phyloP scores from a whole-genome alignment of 2,113 vertebrate species.

The Nibea albiflora region DNA sequence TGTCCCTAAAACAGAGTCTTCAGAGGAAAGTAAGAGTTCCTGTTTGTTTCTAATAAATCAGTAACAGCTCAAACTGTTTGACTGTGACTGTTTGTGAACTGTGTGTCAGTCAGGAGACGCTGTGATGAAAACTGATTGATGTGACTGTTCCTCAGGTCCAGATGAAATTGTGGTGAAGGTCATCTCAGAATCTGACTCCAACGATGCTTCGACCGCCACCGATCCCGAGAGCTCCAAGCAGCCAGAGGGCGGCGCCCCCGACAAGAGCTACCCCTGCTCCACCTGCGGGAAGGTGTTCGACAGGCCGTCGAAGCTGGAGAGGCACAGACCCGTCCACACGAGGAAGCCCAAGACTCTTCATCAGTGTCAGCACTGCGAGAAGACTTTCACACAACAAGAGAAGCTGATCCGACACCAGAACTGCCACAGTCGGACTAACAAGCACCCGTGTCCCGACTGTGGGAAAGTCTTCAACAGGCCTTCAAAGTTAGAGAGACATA shows the following conservation, averaged over 20 bases:
- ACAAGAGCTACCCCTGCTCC: conserved; percentile 63
- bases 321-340: conserved; percentile 63
- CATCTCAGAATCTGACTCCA: conserved; percentile 53
- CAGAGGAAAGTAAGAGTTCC: conserved; percentile 65
- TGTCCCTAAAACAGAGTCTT: conserved; percentile 62
- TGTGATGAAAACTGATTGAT: not conserved
- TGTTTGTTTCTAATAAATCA: not conserved
- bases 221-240: conserved; percentile 19
- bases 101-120: no score
- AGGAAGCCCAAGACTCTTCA: conserved; percentile 56
- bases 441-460: conserved; percentile 76
- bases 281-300: conserved; percentile 72
- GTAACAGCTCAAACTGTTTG: not conserved
- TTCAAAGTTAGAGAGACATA: conserved; percentile 71
- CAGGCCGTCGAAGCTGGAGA: conserved; percentile 67
- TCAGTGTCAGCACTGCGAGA: conserved; percentile 64
- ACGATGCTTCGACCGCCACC: not conserved
- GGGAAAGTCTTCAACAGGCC: conserved; percentile 77
- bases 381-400: conserved; percentile 68
- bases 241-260: conserved; percentile 4
- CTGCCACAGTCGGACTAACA: conserved; percentile 68
- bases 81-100: no score
- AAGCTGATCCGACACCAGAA: conserved; percentile 70
- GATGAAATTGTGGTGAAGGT: conserved; percentile 16
- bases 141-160: conserved; percentile 44